Evolutionary conservation across 2,113 vertebrate species (phyloP), one percentile per base, ranked within the genome.

Genomic region (Bufo bufo): DNA sequence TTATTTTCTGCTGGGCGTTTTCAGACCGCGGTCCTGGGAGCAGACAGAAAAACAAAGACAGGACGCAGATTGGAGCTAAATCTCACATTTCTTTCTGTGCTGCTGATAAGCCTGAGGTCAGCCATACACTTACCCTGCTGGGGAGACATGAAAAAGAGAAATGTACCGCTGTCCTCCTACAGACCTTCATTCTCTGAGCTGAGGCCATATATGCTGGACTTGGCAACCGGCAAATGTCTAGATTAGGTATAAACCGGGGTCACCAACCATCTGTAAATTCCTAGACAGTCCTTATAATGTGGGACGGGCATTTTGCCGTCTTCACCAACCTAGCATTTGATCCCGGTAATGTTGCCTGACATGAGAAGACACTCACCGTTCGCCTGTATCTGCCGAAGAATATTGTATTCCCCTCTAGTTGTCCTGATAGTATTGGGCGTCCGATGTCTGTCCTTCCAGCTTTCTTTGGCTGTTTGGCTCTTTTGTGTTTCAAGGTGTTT

Each of bases 401-500:
- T 61, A 54, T 82, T 91, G 90, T 92, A 93, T 84, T 92, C 92
- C 43, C 93, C 93, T 10, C 17, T 92, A 87, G 93, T 91, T 17
- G 91, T 92, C 89, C 92, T 90, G 63, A 94, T 92, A 0, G 87
- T 89, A 89, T 91, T 94, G 75, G 82, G 77, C 33, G 87, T 92
- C 87, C 90, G 23, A 20, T 11, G 7, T 88, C 61, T 84, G 58
- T 3, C 6, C 86, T 86, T 33, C 75, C 75, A 9, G 87, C n/a
- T 43, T 63, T 77, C 52, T 9, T 84, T 33, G 14, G 61, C 69
- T 1, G 92, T 90, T 72, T 90, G 92, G 75, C 85, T 93, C 78
- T 86, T 93, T 91, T 94, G 93, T 33, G 90, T 91, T 80, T 94
- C 92, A 0, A 96, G 92, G 90, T 94, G 94, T 23, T 93, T 94